Base-by-base conservation (phyloP, 2,797 vertebrate genomes). In the Rhinophrynus dorsalis region DNA sequence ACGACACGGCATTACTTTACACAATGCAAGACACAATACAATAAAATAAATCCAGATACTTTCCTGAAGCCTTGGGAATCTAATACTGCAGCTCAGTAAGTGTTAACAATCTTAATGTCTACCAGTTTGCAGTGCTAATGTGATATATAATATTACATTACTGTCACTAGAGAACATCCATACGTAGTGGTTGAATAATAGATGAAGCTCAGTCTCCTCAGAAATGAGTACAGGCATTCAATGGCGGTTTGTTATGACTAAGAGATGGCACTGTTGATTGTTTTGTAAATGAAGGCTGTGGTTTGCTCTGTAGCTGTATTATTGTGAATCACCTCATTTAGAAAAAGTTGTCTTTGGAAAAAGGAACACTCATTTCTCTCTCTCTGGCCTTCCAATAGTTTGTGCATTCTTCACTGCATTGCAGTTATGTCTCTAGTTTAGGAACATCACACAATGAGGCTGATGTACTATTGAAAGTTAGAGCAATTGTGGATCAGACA, bases 121-220 rank as follows among this genome's bases (percentile, higher is more conserved):
- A 63, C 21, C 59, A 63, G 56, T 69, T 69, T 68, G 67, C 67
- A 33, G 51, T 48, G 68, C 42, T 64, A 48, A 62, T 71, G 59
- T 71, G 68, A 71, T 71, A 63, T 63, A n/a, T n/a, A n/a, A n/a
- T n/a, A 56, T 68, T 58, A 40, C 45, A 42, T 45, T 17, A 40
- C 56, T 68, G 68, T 48, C 59, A 71, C 59, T 29, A 54, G 59
- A 71, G 59, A 71, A 63, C 68, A 71, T 48, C 68, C 68, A 71
- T 63, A 71, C 57, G 68, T 63, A 71, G 59, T 5, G 20, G 40
- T 32, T 71, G 58, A 71, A 71, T 71, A 71, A 71, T 71, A 63
- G 35, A 71, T 71, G 68, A 71, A 47, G 35, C 50, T 47, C 48
- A 63, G 54, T 29, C 40, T 63, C 50, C 56, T 63, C 59, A 63